Evolutionary conservation across 30 jellyfish, hydroid and myxozoan species (phyloP), one percentile per base, ranked within the genome.

Genomic region (Cassiopea andromeda): DNA sequence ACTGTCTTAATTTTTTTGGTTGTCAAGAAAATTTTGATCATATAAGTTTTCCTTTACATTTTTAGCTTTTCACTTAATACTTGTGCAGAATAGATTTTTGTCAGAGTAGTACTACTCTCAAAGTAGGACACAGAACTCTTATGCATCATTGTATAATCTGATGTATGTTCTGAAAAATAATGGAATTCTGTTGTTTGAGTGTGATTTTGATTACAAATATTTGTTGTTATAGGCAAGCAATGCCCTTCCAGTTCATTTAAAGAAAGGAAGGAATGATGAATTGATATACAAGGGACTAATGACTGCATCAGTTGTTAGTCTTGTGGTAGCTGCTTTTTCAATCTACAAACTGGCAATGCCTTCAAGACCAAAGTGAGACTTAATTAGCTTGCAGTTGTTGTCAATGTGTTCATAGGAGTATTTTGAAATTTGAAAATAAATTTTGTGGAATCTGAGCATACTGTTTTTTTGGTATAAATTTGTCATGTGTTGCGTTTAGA

Each of bases 341-440:
- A 44, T 91, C 44, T 91, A 91, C 89, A 73, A 58, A 72, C 8
- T 78, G 82, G 97, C 97, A 27, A 81, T 91, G 89, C 97, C 97
- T 1, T 61, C 73, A 75, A 91, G 59, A 82, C 66, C 85, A 18
- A 60, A 89, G n/a, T 77, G 15, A 77, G 18, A 47, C 50, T 16
- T 19, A 17, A 2, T 12, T 70, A 70, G 79, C 3, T 15, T 16
- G 75, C 75, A 14, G 75, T 66, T 66, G 75, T 13, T 19, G 7
- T 15, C 45, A 19, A 66, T 66, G 75, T 66, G 43, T 66, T 15
- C 75, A 2, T 66, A 16, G 45, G 15, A 66, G 2, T 66, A 16
- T 4, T 5, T 16, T 16, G 19, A 66, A 3, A 66, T 15, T 66
- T 66, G 45, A 15, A 66, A 4, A 10, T 0, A 54, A 54, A 54